Evolutionary conservation across 2,113 vertebrate genomes (phyloP).

Genomic region (Naja naja): DNA sequence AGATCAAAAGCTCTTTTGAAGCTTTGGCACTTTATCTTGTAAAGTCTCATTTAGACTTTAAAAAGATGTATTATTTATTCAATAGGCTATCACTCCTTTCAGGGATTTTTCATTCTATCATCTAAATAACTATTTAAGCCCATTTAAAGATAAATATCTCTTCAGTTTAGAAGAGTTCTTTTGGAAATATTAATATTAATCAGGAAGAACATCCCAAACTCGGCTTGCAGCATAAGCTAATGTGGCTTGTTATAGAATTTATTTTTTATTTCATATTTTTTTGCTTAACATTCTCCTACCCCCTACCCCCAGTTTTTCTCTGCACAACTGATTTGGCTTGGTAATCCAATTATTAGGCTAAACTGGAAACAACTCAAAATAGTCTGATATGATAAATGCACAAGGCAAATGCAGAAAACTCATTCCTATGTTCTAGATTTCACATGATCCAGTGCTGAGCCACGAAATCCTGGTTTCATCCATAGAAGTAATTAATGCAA

Average conservation of each 20-base stretch:
- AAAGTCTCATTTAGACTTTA: constrained; percentile 53
- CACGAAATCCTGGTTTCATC: too few species aligned
- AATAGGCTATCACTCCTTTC: constrained; percentile 48
- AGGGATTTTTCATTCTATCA: constrained; percentile 27
- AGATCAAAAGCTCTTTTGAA: constrained; percentile 64
- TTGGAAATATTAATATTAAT: constrained; percentile 19
- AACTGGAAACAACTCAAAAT: neutral
- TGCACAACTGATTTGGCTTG: neutral
- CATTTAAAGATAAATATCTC: constrained; percentile 44
- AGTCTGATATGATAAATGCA: neutral
- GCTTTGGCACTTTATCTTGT: constrained; percentile 50
- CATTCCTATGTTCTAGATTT: neutral
- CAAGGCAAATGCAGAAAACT: neutral
- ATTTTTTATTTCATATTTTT: constrained; percentile 1
- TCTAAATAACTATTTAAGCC: constrained; percentile 26
- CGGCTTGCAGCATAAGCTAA: neutral
- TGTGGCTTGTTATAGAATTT: neutral
- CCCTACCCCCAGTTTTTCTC: neutral
- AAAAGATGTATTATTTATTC: constrained; percentile 54
- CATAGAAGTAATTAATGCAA: neutral
- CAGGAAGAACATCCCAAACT: neutral
- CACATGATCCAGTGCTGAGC: neutral
- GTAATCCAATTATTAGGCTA: neutral
- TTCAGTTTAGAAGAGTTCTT: constrained; percentile 32
- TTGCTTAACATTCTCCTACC: neutral